phyloP scores from a whole-genome alignment of 2,888 invertebrate species.

The Thelaira solivaga region DNA sequence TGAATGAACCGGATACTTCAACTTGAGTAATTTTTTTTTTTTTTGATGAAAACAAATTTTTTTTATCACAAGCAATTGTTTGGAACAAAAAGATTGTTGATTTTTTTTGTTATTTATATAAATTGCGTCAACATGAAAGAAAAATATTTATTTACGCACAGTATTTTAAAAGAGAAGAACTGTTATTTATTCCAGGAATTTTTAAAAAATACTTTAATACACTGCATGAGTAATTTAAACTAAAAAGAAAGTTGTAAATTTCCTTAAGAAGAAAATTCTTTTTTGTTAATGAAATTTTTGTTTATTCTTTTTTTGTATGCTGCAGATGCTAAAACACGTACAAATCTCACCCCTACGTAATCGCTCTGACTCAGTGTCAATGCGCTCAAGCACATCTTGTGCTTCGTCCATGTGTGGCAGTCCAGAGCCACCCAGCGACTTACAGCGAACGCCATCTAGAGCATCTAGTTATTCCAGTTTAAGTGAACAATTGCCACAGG shows the following conservation, averaged over 20 bases:
- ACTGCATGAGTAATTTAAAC: background rate
- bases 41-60: background rate
- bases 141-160: background rate
- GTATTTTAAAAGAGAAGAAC: background rate
- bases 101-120: constrained; percentile 4
- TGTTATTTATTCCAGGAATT: constrained; percentile 20
- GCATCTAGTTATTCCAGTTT: constrained; percentile 83
- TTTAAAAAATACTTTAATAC: background rate
- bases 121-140: background rate
- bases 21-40: constrained; percentile 30
- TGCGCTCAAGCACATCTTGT: constrained; percentile 82
- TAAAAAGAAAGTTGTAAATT: background rate
- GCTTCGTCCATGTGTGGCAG: constrained; percentile 82
- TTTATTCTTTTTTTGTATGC: constrained; percentile 64
- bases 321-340: constrained; percentile 92
- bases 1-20: constrained; percentile 64
- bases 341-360: constrained; percentile 91
- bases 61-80: constrained; percentile 53
- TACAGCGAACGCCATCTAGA: constrained; percentile 81
- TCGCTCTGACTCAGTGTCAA: constrained; percentile 89
- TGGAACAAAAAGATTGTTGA: constrained; percentile 43
- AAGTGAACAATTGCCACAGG: constrained; percentile 80
- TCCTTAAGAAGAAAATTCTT: background rate
- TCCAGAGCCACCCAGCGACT: constrained; percentile 80
- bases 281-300: background rate